These are phyloP conservation scores for Argynnis bischoffii DNA, from an alignment of 2,888 invertebrate species.

Conservation along the genomic window DNA sequence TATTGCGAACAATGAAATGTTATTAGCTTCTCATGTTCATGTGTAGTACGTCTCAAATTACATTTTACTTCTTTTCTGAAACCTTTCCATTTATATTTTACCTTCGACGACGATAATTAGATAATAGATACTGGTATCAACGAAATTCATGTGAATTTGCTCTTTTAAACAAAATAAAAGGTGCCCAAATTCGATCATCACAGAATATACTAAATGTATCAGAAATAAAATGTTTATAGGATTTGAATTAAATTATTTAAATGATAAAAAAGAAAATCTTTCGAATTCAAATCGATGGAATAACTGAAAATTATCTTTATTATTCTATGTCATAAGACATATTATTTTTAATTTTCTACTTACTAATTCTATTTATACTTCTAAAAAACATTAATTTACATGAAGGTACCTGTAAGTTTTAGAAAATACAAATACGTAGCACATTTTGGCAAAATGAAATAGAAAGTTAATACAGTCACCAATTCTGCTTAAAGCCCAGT, in stretches of 20 bases:
- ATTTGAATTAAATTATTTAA: too few relatives aligned
- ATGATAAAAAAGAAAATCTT: too few relatives aligned
- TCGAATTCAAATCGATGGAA: too few relatives aligned
- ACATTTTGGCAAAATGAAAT: neutral
- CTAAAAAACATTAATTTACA: too few relatives aligned
- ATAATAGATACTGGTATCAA: neutral
- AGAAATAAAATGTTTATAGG: neutral
- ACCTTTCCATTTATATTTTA: slow-evolving; percentile 1
- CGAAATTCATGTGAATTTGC: neutral
- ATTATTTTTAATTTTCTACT: too few relatives aligned
- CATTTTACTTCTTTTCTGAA: neutral
- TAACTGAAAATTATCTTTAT: too few relatives aligned
- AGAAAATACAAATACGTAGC: too few relatives aligned
- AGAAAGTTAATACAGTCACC: neutral
- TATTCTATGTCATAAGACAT: too few relatives aligned
- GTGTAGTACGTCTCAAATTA: neutral
- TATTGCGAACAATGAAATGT: too few relatives aligned
- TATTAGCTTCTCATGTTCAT: too few relatives aligned
- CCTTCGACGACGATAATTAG: neutral
- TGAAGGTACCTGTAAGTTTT: too few relatives aligned
- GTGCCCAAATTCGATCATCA: neutral
- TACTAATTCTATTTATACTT: too few relatives aligned
- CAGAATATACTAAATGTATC: neutral
- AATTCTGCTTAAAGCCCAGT: neutral
- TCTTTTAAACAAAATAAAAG: slow-evolving; percentile 2